Conservation (phyloP, 1,140 invertebrate genomes). For the Drosophila ironensis region DNA sequence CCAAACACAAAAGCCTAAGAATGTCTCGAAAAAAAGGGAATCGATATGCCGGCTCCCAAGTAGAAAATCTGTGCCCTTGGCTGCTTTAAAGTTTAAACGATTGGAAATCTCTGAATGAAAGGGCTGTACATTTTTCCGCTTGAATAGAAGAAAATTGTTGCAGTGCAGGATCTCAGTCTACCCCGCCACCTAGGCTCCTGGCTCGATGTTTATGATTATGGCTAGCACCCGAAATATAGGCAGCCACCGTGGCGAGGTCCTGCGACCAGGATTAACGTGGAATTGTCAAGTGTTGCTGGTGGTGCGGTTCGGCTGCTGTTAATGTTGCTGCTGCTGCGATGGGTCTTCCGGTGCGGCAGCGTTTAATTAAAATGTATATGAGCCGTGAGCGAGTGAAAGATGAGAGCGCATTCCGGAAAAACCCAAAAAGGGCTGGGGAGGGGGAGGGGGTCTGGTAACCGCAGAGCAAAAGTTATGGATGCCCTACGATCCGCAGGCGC, state of each 20-base stretch:
- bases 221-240: constrained; percentile 38
- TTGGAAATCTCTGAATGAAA: too few species aligned
- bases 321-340: background rate
- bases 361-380: constrained; percentile 79
- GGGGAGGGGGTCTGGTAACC: constrained; percentile 1
- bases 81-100: too few species aligned
- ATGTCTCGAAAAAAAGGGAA: background rate
- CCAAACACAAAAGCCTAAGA: background rate
- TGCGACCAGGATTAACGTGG: constrained; percentile 71
- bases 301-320: constrained; percentile 1
- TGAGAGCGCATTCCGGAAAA: constrained; percentile 11
- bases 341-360: constrained; percentile 47
- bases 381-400: constrained; percentile 48
- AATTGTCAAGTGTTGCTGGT: constrained; percentile 68
- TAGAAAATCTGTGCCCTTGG: too few species aligned
- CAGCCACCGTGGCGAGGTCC: constrained; percentile 38
- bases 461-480: constrained; percentile 65
- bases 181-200: background rate
- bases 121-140: too few species aligned
- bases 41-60: too few species aligned
- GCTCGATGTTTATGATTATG: constrained; percentile 74
- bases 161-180: constrained; percentile 1
- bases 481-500: constrained; percentile 40
- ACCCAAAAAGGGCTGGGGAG: background rate
- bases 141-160: too few species aligned